Evolutionary conservation across 2,888 invertebrate genomes (phyloP).

Genomic region (Noctua pronuba): DNA sequence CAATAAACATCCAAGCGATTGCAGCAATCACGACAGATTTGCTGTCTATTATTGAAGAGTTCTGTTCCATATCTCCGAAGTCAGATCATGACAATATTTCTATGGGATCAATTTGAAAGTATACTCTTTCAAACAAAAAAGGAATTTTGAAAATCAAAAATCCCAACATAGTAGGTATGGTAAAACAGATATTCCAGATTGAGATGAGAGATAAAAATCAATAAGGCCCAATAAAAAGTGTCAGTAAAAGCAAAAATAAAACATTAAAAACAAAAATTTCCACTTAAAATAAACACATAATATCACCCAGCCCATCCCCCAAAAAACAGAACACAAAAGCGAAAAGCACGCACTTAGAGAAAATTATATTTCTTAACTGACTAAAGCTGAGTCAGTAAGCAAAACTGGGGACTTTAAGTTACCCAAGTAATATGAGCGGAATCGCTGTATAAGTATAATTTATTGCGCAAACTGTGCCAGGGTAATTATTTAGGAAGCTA

Average conservation of each 20-base stretch:
- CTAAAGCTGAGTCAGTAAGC: constrained; percentile 42
- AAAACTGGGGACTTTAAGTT: constrained; percentile 55
- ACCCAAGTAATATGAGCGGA: constrained; percentile 68
- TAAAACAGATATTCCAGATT: background rate
- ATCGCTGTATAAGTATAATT: constrained; percentile 87
- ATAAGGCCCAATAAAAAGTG: background rate
- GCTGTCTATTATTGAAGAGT: no score
- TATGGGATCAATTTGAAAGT: no score
- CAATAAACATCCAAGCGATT: no score
- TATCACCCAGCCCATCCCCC: background rate
- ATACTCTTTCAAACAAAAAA: no score
- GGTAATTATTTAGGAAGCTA: constrained; percentile 85
- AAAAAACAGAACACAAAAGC: constrained; percentile 20
- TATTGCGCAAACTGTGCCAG: constrained; percentile 82
- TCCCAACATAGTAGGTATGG: background rate
- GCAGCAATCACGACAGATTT: no score
- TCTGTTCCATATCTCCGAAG: no score
- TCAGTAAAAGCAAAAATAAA: background rate
- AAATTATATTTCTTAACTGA: constrained; percentile 53
- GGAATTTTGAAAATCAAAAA: no score
- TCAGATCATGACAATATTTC: no score
- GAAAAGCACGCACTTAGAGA: constrained; percentile 44
- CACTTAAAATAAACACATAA: background rate
- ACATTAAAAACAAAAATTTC: background rate
- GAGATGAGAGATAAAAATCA: background rate